A percentile compares a stretch with the other conserved stretches of the same genome.
phyloP scores from a whole-genome alignment of 2,888 invertebrate species.

The Eupithecia insigniata region DNA sequence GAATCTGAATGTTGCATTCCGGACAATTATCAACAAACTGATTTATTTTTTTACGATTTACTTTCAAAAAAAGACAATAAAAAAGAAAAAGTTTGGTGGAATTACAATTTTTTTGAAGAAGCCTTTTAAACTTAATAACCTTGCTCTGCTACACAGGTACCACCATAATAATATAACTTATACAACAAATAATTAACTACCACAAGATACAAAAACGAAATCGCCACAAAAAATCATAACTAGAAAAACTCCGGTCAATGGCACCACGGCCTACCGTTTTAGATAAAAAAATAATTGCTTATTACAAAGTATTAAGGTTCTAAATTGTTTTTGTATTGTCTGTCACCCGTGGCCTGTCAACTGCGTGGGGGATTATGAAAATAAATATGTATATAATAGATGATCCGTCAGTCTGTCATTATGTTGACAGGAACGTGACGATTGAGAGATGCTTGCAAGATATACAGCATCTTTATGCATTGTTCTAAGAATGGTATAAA shows the following conservation, averaged over 20 bases:
- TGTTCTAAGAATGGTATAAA: background rate
- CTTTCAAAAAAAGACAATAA: no score
- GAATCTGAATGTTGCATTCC: no score
- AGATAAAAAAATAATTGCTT: conserved; percentile 48
- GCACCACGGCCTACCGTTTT: conserved; percentile 48
- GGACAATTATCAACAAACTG: no score
- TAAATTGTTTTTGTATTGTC: conserved; percentile 46
- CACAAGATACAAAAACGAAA: conserved; percentile 39
- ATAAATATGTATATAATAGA: conserved; percentile 56
- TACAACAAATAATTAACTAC: conserved; percentile 36
- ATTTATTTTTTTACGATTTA: no score
- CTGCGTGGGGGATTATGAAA: conserved; percentile 57
- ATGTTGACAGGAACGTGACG: conserved; percentile 52
- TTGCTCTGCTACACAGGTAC: background rate
- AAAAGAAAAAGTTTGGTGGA: no score
- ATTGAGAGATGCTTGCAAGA: conserved; percentile 45
- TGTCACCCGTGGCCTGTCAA: conserved; percentile 64
- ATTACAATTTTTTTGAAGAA: background rate
- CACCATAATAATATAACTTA: background rate
- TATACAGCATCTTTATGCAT: conserved; percentile 22
- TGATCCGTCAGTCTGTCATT: conserved; percentile 58
- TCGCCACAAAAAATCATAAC: conserved; percentile 40
- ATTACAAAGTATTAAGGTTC: conserved; percentile 46
- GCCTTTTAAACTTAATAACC: background rate
- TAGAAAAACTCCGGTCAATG: conserved; percentile 54